Percentiles rank a stretch among this genome's conserved stretches.
These are phyloP conservation scores for Gnathonemus echidnorhynchus DNA, from an alignment of 2,113 vertebrate genomes.

Conservation along the genomic window DNA sequence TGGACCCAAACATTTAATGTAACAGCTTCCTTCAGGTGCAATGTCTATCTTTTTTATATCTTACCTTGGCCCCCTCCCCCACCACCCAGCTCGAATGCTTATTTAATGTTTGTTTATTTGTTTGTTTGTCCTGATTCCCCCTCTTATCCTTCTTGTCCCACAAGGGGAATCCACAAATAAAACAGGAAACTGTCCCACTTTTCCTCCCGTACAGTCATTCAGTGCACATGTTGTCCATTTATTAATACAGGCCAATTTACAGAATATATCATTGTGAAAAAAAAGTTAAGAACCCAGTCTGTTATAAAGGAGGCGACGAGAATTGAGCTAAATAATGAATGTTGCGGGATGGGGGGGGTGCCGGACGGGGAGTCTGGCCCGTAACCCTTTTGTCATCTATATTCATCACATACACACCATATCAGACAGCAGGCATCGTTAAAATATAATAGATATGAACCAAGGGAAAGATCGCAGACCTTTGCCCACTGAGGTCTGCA, in stretches of 20 bases:
- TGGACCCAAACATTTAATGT: not conserved
- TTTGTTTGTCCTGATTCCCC: not conserved
- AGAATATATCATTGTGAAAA: not conserved
- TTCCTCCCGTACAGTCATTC: not conserved
- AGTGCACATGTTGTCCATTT: not conserved
- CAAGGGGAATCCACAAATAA: not conserved
- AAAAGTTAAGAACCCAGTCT: not conserved
- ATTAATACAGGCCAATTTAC: not conserved
- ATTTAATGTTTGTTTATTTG: not conserved
- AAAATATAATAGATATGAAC: conserved; percentile 15
- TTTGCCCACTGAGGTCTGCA: conserved; percentile 1
- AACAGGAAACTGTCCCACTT: not conserved
- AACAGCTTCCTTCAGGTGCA: not conserved
- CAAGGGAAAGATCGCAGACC: conserved; percentile 12
- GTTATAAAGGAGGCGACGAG: not conserved
- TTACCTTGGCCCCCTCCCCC: not conserved
- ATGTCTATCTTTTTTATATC: not conserved
- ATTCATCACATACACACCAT: conserved; percentile 11
- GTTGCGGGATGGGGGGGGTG: not conserved
- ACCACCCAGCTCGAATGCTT: not conserved
- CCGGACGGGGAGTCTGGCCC: not conserved
- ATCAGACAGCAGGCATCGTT: conserved; percentile 12
- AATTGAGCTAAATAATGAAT: not conserved
- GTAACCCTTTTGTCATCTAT: not conserved
- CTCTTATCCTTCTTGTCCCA: not conserved